These are phyloP conservation scores for Leptopilina boulardi DNA, from an alignment of 1,140 invertebrate genomes.

Conservation along the genomic window DNA sequence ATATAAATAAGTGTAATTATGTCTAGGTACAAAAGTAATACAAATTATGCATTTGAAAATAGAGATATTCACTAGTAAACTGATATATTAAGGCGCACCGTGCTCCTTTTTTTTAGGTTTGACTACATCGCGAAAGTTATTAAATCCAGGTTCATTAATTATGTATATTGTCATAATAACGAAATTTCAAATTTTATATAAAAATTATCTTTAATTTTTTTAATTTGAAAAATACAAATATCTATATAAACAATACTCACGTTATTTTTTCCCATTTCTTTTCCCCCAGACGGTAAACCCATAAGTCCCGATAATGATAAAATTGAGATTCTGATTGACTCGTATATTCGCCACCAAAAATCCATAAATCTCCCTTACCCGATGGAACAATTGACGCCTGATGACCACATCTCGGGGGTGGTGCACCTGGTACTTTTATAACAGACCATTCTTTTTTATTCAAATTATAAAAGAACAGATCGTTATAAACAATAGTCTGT, in stretches of 20 bases:
- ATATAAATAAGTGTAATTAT: too few species aligned
- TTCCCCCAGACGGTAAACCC: conserved; percentile 87
- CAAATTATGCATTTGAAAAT: too few species aligned
- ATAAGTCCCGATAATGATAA: conserved; percentile 95
- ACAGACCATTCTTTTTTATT: conserved; percentile 87
- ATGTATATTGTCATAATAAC: too few species aligned
- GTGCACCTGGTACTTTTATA: conserved; percentile 86
- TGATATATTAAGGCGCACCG: too few species aligned
- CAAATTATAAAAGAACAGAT: conserved; percentile 90
- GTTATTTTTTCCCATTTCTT: conserved; percentile 93
- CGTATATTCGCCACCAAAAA: conserved; percentile 96
- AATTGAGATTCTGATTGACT: conserved; percentile 94
- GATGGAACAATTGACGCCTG: conserved; percentile 86
- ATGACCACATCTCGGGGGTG: conserved; percentile 91
- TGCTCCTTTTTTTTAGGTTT: too few species aligned
- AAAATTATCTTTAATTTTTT: too few species aligned
- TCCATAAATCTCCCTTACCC: conserved; percentile 86
- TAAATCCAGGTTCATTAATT: too few species aligned
- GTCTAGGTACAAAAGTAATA: too few species aligned
- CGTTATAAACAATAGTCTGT: conserved; percentile 89
- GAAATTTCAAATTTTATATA: too few species aligned
- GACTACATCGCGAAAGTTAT: too few species aligned
- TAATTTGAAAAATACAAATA: too few species aligned
- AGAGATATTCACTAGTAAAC: too few species aligned
- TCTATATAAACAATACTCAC: conserved; percentile 68